Evolutionary conservation across 2,797 vertebrate species (phyloP), one percentile per base, ranked within the genome.

Genomic region (Chaunax sp.): DNA sequence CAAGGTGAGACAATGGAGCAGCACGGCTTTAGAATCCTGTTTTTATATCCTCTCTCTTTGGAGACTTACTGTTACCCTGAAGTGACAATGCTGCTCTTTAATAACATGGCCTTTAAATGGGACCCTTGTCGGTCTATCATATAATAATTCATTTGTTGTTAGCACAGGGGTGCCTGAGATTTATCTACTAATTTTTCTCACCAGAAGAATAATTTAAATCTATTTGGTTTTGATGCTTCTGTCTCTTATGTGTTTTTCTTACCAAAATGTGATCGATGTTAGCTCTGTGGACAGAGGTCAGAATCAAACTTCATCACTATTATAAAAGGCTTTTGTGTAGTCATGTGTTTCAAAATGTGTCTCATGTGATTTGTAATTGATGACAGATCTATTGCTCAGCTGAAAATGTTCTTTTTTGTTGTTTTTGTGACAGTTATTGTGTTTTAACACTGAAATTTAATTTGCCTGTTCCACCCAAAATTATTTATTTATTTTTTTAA

Each of bases 31-130:
- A 58, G 53, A 63, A 56, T 62, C 44, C 53, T 49, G 41, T 73
- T 86, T 84, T 74, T 64, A 30, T 64, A 64, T 40, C 14, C 60
- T 14, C 47, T 70, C 47, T 75, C 20, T 50, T 19, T 28, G 40
- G 51, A 69, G 59, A 41, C 45, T 43, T 37, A 28, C n/a, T 28
- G 28, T 28, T 28, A 10, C 16, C 45, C 61, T 74, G 51, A 75
- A 61, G 72, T 64, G 30, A 74, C 6, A n/a, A 78, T 57, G 70
- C 56, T 80, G 69, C 80, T 78, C 40, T 89, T 87, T 83, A 69
- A 78, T 80, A 83, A 56, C 62, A 75, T 76, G 76, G 83, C 81
- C 83, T 84, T 70, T 64, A 88, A 80, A 75, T 77, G 84, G 75
- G 16, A 16, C 61, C 60, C 57, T 83, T 82, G 33, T 77, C 72